phyloP scores from a whole-genome alignment of 2,888 invertebrate species.

The Apomyelois bistriatella region DNA sequence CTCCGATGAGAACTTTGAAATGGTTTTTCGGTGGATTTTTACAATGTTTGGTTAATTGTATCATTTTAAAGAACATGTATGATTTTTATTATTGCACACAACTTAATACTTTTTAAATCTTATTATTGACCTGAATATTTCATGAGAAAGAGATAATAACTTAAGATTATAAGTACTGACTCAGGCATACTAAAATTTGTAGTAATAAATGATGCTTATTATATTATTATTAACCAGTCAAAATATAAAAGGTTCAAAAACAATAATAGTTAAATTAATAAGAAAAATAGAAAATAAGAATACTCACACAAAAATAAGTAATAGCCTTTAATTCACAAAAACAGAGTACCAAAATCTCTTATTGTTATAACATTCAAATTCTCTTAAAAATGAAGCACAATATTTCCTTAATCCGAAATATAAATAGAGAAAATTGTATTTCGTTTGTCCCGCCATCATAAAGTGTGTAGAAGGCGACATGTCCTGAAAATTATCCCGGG shows the following conservation, averaged over 20 bases:
- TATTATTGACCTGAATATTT: too few species aligned
- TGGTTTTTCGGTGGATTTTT: neutral
- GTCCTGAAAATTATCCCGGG: conserved; percentile 57
- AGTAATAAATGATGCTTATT: too few species aligned
- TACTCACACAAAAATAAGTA: too few species aligned
- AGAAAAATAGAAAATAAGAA: too few species aligned
- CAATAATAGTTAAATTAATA: too few species aligned
- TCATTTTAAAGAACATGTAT: conserved; percentile 1
- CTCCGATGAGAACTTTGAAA: neutral
- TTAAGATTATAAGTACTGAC: neutral
- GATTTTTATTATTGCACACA: neutral
- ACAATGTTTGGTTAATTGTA: conserved; percentile 5
- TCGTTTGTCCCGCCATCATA: conserved; percentile 39
- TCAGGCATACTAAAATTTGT: too few species aligned
- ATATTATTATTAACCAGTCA: too few species aligned
- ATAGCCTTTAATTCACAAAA: too few species aligned
- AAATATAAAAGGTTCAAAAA: too few species aligned
- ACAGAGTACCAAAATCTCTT: too few species aligned
- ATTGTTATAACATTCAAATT: neutral
- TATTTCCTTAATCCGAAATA: conserved; percentile 20
- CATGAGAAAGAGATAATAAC: too few species aligned
- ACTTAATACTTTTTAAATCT: too few species aligned
- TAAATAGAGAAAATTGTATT: conserved; percentile 31
- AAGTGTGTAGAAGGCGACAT: conserved; percentile 50
- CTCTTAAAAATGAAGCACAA: neutral